These are phyloP conservation scores for Blastomussa wellsi DNA, from an alignment of 92 coral and sea anemone species.

Conservation along the genomic window DNA sequence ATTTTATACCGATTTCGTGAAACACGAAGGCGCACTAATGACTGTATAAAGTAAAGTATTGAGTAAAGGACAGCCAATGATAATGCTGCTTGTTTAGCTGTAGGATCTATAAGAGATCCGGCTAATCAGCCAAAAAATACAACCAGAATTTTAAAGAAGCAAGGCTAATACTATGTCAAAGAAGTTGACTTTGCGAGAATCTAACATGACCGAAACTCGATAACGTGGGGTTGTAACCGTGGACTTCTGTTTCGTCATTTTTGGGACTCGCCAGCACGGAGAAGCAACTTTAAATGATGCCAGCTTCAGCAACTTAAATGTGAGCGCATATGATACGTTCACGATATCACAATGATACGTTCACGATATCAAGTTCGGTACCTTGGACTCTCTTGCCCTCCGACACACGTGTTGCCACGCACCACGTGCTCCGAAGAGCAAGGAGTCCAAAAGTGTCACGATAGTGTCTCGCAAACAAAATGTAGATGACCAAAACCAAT, in stretches of 20 bases:
- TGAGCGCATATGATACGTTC: neutral
- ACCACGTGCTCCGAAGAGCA: neutral
- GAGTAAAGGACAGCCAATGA: neutral
- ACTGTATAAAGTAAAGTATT: neutral
- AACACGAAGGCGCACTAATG: conserved; percentile 27
- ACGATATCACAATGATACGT: neutral
- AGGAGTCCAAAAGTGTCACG: conserved; percentile 13
- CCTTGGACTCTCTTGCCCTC: conserved; percentile 12
- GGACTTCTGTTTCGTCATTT: neutral
- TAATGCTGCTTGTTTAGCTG: neutral
- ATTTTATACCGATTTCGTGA: conserved; percentile 16
- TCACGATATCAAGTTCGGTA: neutral
- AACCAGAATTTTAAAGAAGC: neutral
- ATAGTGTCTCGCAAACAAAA: conserved; percentile 15
- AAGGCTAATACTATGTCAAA: neutral
- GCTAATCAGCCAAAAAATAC: neutral
- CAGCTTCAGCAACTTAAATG: neutral
- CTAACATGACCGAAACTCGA: conserved; percentile 1
- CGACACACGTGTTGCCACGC: conserved; percentile 15
- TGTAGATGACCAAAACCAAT: neutral
- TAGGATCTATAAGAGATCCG: neutral
- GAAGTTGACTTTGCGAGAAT: conserved; percentile 7
- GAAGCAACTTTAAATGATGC: neutral
- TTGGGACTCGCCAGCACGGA: conserved; percentile 1
- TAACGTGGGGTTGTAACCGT: conserved; percentile 6